Evolutionary conservation across 2,888 invertebrate genomes (phyloP), one percentile per base, ranked within the genome.

Genomic region (Diplazon laetatorius): DNA sequence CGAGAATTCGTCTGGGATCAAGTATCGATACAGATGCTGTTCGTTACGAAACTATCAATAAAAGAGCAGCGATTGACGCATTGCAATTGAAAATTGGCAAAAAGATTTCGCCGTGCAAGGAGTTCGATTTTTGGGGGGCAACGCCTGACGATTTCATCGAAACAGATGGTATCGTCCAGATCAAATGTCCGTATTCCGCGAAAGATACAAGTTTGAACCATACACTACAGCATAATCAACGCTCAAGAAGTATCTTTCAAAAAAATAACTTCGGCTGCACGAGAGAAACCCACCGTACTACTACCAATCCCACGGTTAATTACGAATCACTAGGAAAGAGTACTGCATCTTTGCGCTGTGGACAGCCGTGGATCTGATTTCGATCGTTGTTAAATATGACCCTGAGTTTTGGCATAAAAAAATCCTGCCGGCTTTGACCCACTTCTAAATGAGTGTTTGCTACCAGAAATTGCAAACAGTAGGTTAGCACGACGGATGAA

Each of bases 391-490:
- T 6, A 14, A 65, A 5, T 66, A 55, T 42, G 74, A 82, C 20
- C 72, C 76, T 14, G 52, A 70, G 1, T 86, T 86, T 25, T 82
- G 80, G 81, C 30, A 50, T n/a, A 20, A 9, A 9, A 50, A 74
- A 46, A 83, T 82, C 76, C 12, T 75, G 68, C 52, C 59, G 9
- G 35, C 50, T 10, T 60, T 85, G n/a, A 20, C 14, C 10, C 37
- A 55, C 5, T 84, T 85, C 50, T 84, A 84, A 68, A 68, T 18
- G 42, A 83, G 5, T 83, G 82, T 42, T 10, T 85, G 20, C 65
- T 84, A 2, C 84, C 84, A n/a, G 84, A 86, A 81, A 86, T 85
- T 8, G 22, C 85, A 1, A 83, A 86, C 48, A 78, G 80, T 68
- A 48, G 74, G 35, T 48, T 37, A 22, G 44, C 6, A 10, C n/a